These are phyloP conservation scores for Ditylenchus weischeri DNA, from an alignment of 2,888 invertebrate genomes.

Conservation along the genomic window DNA sequence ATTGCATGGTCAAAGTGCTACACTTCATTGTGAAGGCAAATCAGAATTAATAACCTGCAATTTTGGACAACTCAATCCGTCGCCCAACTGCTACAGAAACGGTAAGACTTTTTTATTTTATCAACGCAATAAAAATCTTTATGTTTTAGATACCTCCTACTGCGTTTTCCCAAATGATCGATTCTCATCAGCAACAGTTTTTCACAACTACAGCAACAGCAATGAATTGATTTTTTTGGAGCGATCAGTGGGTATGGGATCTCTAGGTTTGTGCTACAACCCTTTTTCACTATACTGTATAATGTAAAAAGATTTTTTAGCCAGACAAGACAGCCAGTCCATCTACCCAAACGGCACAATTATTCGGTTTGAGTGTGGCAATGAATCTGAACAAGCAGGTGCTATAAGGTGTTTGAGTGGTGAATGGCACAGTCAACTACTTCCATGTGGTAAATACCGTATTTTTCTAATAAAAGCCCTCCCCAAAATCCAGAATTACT, in stretches of 20 bases:
- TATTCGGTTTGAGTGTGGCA: conserved; percentile 45
- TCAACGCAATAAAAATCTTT: no score
- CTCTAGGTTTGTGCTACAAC: not conserved
- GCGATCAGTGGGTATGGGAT: not conserved
- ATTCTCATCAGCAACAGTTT: conserved; percentile 41
- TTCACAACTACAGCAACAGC: conserved; percentile 27
- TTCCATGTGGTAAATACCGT: conserved; percentile 45
- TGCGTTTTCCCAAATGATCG: conserved; percentile 45
- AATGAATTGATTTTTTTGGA: conserved; percentile 27
- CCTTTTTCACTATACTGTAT: not conserved
- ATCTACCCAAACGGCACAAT: conserved; percentile 57
- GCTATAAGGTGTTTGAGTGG: conserved; percentile 54
- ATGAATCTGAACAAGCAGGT: conserved; percentile 39
- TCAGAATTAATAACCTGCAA: conserved; percentile 24
- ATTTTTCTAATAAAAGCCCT: no score
- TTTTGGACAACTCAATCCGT: conserved; percentile 32
- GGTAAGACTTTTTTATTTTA: conserved; percentile 6
- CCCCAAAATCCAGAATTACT: no score
- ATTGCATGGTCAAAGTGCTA: conserved; percentile 16
- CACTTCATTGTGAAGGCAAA: conserved; percentile 23
- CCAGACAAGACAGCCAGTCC: conserved; percentile 27
- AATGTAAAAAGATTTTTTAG: not conserved
- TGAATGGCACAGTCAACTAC: conserved; percentile 51
- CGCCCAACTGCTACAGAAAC: conserved; percentile 23
- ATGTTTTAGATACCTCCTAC: conserved; percentile 17